These are phyloP conservation scores for Eubucco bourcierii DNA, from an alignment of 2,113 vertebrate species.

Conservation along the genomic window DNA sequence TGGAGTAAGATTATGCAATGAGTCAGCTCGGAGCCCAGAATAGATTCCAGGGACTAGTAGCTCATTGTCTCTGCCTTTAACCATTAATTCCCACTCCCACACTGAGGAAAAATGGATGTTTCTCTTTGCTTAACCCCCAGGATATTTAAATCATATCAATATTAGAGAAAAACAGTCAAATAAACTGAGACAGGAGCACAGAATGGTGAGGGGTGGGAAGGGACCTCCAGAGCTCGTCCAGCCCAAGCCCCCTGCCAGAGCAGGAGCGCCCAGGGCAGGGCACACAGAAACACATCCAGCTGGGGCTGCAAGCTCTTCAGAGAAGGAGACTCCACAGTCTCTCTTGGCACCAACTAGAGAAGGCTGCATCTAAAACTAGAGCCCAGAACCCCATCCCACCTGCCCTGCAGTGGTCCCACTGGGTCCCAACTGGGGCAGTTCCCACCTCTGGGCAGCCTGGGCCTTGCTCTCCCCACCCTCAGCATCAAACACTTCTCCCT, in stretches of 20 bases:
- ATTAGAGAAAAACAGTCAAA: neutral
- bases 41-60: constrained; percentile 16
- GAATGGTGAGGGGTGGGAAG: neutral
- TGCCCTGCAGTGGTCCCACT: too few species aligned
- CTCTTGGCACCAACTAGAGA: too few species aligned
- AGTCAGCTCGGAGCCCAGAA: constrained; percentile 52
- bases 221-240: neutral
- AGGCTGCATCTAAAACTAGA: neutral
- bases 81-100: constrained; percentile 16
- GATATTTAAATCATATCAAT: neutral
- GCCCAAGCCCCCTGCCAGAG: neutral
- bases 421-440: too few species aligned
- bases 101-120: neutral
- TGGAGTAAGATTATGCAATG: constrained; percentile 41
- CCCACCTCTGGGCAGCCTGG: neutral
- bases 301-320: too few species aligned
- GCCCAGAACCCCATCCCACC: neutral
- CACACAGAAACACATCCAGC: too few species aligned
- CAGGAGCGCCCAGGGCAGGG: too few species aligned
- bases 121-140: neutral
- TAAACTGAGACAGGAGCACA: neutral
- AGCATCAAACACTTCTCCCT: neutral
- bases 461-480: too few species aligned
- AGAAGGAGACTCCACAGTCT: too few species aligned
- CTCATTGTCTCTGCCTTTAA: constrained; percentile 32